Conservation (phyloP, 2,888 invertebrate genomes). For the Sinodicranocentrus sp. region DNA sequence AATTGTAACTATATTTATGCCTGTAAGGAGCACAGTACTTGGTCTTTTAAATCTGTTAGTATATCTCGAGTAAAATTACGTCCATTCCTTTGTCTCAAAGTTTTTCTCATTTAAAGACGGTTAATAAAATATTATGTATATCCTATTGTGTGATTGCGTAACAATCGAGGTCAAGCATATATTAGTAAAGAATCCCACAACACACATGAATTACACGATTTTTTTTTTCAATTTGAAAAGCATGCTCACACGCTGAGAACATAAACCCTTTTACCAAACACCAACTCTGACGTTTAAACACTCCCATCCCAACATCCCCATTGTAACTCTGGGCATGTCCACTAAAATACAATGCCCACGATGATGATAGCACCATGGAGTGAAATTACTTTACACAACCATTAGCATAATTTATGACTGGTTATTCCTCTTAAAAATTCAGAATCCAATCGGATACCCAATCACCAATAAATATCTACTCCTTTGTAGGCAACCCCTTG, state of each 20-base stretch:
- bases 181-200: no score
- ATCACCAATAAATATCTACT: slow-evolving; percentile 61
- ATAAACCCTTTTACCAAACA: slow-evolving; percentile 51
- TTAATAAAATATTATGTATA: no score
- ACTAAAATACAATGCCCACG: background rate
- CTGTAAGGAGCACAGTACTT: no score
- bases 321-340: slow-evolving; percentile 23
- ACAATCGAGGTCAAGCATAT: slow-evolving; percentile 24
- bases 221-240: slow-evolving; percentile 28
- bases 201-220: no score
- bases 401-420: slow-evolving; percentile 57
- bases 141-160: no score
- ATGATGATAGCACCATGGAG: slow-evolving; percentile 59
- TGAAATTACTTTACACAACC: slow-evolving; percentile 56
- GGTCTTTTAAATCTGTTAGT: no score
- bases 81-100: no score
- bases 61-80: no score
- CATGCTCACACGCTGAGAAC: slow-evolving; percentile 49
- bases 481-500: slow-evolving; percentile 60
- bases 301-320: slow-evolving; percentile 38
- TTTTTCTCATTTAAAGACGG: no score
- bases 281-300: slow-evolving; percentile 49
- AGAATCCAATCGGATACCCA: slow-evolving; percentile 56
- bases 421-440: slow-evolving; percentile 44
- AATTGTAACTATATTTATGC: no score